Conservation (phyloP, 2,113 vertebrate genomes). For the Chionomys nivalis region DNA sequence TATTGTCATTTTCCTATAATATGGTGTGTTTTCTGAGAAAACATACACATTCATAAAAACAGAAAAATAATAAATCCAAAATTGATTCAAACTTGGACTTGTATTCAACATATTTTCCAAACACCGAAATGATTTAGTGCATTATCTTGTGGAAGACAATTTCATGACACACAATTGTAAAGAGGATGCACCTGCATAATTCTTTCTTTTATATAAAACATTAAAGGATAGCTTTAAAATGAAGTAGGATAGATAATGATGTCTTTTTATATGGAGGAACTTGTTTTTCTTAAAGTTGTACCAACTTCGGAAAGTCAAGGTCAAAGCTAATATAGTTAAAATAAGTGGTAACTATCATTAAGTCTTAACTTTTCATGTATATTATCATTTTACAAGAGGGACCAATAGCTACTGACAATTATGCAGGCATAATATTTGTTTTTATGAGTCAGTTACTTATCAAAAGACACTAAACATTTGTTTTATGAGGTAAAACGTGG, state of each 20-base stretch:
- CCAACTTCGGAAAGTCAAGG: conserved; percentile 75
- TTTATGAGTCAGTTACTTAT: conserved; percentile 69
- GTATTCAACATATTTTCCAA: conserved; percentile 54
- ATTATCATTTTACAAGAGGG: conserved; percentile 41
- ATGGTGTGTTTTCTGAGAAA: neutral
- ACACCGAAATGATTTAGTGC: conserved; percentile 56
- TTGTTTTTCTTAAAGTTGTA: conserved; percentile 57
- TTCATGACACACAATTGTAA: conserved; percentile 39
- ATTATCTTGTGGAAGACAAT: conserved; percentile 54
- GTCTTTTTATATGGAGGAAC: conserved; percentile 46
- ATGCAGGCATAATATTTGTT: conserved; percentile 5
- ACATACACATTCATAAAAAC: neutral
- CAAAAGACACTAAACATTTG: conserved; percentile 73
- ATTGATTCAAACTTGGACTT: conserved; percentile 64
- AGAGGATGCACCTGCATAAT: neutral
- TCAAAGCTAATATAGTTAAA: conserved; percentile 64
- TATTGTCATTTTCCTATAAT: neutral
- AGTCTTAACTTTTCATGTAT: conserved; percentile 57
- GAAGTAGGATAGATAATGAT: conserved; percentile 54
- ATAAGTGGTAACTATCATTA: conserved; percentile 63
- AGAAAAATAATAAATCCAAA: conserved; percentile 54
- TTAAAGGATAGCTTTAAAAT: conserved; percentile 55
- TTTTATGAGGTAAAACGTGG: conserved; percentile 77
- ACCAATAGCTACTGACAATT: conserved; percentile 54
- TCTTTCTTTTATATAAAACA: conserved; percentile 48